Percentiles rank a stretch among this genome's conserved stretches.
Evolutionary conservation across 2,888 invertebrate genomes (phyloP).

Genomic region (Synanthedon andrenaeformis): DNA sequence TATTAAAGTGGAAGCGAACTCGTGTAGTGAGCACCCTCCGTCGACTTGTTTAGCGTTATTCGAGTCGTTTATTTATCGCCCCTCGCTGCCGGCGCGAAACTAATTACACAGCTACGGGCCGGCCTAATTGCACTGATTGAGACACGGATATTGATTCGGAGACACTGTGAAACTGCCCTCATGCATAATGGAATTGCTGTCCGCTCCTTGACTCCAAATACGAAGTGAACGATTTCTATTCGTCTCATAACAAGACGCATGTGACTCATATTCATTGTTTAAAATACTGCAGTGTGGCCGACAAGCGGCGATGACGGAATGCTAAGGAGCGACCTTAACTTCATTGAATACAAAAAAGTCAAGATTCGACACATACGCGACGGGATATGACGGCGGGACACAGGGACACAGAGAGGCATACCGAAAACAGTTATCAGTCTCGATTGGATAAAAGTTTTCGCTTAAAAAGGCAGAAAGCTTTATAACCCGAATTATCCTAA

Average conservation of each 20-base stretch:
- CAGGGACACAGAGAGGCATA: too few relatives aligned
- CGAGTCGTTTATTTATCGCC: slow-evolving; percentile 42
- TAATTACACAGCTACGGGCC: slow-evolving; percentile 51
- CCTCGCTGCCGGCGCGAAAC: slow-evolving; percentile 43
- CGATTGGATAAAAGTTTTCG: too few relatives aligned
- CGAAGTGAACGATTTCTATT: slow-evolving; percentile 68
- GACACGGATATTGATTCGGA: slow-evolving; percentile 67
- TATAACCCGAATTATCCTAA: too few relatives aligned
- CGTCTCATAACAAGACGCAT: slow-evolving; percentile 60
- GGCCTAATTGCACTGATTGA: slow-evolving; percentile 67
- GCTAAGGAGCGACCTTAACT: slow-evolving; percentile 44
- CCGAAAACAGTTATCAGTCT: too few relatives aligned
- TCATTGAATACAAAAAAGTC: slow-evolving; percentile 32
- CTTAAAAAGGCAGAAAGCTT: too few relatives aligned
- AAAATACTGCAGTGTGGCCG: slow-evolving; percentile 50
- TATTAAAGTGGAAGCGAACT: slow-evolving; percentile 10
- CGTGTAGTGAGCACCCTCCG: slow-evolving; percentile 9
- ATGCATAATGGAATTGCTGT: slow-evolving; percentile 64
- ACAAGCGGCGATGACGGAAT: slow-evolving; percentile 42
- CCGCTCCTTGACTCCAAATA: slow-evolving; percentile 65
- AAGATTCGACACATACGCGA: too few relatives aligned
- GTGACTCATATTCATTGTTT: slow-evolving; percentile 65
- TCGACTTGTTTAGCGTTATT: slow-evolving; percentile 26
- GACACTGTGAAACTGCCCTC: slow-evolving; percentile 54
- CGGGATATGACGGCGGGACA: too few relatives aligned